phyloP scores from a whole-genome alignment of 2,888 invertebrate genomes.

The Amphipoea lucens region DNA sequence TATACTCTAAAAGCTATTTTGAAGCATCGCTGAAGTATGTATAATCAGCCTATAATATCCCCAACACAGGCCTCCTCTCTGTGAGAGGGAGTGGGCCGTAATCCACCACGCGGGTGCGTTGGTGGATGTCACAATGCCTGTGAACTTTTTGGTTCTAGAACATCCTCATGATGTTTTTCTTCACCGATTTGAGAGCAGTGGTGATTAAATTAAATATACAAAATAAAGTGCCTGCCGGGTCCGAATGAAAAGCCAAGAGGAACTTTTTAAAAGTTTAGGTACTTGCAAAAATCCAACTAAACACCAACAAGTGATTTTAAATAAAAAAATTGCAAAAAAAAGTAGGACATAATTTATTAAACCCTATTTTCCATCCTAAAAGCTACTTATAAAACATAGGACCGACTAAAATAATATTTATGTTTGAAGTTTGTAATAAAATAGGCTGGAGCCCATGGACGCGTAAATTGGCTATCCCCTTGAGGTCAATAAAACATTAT shows the following conservation, averaged over 20 bases:
- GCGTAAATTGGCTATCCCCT: constrained; percentile 63
- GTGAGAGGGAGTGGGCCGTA: background rate
- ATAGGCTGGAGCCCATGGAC: constrained; percentile 45
- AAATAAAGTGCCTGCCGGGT: background rate
- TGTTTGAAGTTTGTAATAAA: constrained; percentile 57
- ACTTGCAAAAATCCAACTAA: background rate
- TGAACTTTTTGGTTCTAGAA: background rate
- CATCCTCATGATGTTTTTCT: too few relatives aligned
- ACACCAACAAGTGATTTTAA: background rate
- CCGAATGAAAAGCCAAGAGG: background rate
- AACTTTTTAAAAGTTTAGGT: background rate
- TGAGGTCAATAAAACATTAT: constrained; percentile 70
- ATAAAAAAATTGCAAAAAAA: background rate
- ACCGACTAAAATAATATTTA: constrained; percentile 46
- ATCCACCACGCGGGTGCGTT: background rate
- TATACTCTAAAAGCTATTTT: background rate
- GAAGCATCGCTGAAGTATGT: background rate
- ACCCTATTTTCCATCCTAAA: constrained; percentile 28
- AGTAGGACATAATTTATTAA: background rate
- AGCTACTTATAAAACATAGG: constrained; percentile 9
- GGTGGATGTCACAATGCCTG: background rate
- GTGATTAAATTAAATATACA: too few relatives aligned
- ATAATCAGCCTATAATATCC: background rate
- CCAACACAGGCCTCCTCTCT: background rate
- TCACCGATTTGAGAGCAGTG: too few relatives aligned